A percentile compares a stretch with the other conserved stretches of the same genome.
These are phyloP conservation scores for Crocallis elinguaria DNA, from an alignment of 2,888 invertebrate genomes.

Conservation along the genomic window DNA sequence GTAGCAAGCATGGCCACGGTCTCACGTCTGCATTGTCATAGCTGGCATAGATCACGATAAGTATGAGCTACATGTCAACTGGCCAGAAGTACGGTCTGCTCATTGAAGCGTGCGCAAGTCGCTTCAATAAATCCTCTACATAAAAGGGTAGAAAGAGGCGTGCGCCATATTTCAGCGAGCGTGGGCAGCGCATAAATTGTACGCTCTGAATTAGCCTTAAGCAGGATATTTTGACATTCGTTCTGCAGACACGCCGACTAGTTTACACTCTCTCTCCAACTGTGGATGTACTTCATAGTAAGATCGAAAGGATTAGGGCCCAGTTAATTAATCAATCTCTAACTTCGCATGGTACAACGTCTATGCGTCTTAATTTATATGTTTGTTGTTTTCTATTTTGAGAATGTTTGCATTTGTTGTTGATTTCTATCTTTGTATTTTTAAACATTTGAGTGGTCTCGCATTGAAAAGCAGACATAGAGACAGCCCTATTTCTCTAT, in stretches of 20 bases:
- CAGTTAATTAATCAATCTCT: conserved; percentile 36
- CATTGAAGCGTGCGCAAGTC: conserved; percentile 68
- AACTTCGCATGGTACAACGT: conserved; percentile 29
- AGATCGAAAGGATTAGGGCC: conserved; percentile 37
- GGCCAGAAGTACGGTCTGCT: conserved; percentile 57
- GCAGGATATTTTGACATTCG: conserved; percentile 75
- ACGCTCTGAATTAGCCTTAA: conserved; percentile 74
- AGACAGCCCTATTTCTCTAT: conserved; percentile 27
- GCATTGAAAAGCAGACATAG: conserved; percentile 10
- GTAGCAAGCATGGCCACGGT: conserved; percentile 47
- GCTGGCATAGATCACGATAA: conserved; percentile 63
- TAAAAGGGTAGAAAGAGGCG: conserved; percentile 77
- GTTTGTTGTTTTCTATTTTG: conserved; percentile 20
- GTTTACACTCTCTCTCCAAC: conserved; percentile 58
- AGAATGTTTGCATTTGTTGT: conserved; percentile 7
- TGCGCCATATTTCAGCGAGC: conserved; percentile 74
- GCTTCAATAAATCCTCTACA: conserved; percentile 75
- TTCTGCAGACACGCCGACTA: conserved; percentile 60
- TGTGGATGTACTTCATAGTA: conserved; percentile 45
- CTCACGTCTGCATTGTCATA: conserved; percentile 58
- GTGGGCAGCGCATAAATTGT: conserved; percentile 78
- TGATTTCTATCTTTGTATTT: conserved; percentile 16
- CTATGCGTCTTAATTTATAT: conserved; percentile 28
- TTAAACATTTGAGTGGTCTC: conserved; percentile 3
- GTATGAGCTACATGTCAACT: conserved; percentile 69